phyloP scores from a whole-genome alignment of 1,140 invertebrate species.

The Agrilus planipennis region DNA sequence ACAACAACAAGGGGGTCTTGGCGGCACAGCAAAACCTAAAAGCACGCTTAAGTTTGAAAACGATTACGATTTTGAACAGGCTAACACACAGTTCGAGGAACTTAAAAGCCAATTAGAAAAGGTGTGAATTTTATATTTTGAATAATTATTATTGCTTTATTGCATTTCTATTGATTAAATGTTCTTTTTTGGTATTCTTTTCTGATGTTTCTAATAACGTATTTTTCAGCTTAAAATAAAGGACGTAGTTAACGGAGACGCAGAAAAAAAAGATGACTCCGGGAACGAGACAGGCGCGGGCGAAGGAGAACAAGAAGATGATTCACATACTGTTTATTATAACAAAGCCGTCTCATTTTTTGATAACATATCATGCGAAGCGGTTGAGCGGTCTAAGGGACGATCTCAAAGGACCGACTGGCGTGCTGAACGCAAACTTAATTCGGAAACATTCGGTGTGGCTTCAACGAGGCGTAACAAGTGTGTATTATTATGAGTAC shows the following conservation, averaged over 20 bases:
- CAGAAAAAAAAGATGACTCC: conserved; percentile 74
- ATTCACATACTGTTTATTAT: conserved; percentile 69
- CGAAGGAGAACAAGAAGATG: conserved; percentile 65
- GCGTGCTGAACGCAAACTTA: conserved; percentile 92
- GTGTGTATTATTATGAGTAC: conserved; percentile 24
- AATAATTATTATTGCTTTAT: background rate
- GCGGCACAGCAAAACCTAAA: conserved; percentile 38
- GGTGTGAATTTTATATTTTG: conserved; percentile 44
- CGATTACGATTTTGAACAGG: conserved; percentile 96
- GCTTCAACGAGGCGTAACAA: conserved; percentile 62
- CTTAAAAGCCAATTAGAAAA: conserved; percentile 74
- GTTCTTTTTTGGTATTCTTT: background rate
- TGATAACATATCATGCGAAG: conserved; percentile 97
- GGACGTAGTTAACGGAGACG: conserved; percentile 42
- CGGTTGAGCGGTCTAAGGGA: conserved; percentile 71
- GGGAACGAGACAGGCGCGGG: conserved; percentile 73
- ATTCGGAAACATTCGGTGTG: conserved; percentile 96
- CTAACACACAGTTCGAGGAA: conserved; percentile 93
- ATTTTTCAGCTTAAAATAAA: conserved; percentile 29
- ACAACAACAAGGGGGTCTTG: conserved; percentile 18
- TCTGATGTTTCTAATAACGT: conserved; percentile 7
- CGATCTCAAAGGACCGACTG: conserved; percentile 83
- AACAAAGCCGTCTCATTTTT: conserved; percentile 98
- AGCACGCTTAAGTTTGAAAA: conserved; percentile 85
- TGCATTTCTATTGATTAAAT: background rate